Evolutionary conservation across 2,113 vertebrate genomes (phyloP), one percentile per base, ranked within the genome.

Genomic region (Atrichornis clamosus): DNA sequence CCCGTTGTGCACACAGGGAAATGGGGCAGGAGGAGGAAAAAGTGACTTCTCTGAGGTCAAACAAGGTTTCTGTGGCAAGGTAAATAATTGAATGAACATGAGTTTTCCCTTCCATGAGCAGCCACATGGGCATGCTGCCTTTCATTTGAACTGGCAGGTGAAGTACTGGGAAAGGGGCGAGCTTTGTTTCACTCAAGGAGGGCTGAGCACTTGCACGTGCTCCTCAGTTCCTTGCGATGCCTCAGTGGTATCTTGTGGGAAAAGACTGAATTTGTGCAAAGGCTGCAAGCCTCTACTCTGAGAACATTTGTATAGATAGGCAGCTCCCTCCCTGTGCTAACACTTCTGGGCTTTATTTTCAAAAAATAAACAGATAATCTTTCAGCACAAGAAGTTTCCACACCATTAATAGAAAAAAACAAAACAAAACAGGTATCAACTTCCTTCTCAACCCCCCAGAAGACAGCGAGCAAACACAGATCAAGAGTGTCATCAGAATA

Each of bases 21-120:
- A 24, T 11, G 13, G 47, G 33, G 42, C 30, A 89, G 1, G 0
- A 74, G 55, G 32, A 90, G 8, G 12, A 55, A 88, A 53, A 78
- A 80, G 14, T 33, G 32, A 86, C 63, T 89, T 42, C 35, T 39
- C 37, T 75, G 46, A 84, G 90, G 83, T 84, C 64, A 79, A 80
- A 53, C 11, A 32, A 92, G 75, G 85, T 80, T 90, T 95, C 82
- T 81, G 59, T 67, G 72, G 78, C 64, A 65, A 73, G 37, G 68
- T 89, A 64, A 93, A 84, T 78, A 90, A 90, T 56, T 86, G 13
- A 94, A 53, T 1, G 11, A 44, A 67, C 68, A 7, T 0, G 41
- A 93, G 20, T 77, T 88, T 83, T 58, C 74, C 64, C 46, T 73
- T 87, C 74, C 39, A 10, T 4, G 21, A 89, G 60, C 68, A 83